Base-by-base conservation (phyloP, 2,113 vertebrate genomes). In the Rhodinocichla rosea region DNA sequence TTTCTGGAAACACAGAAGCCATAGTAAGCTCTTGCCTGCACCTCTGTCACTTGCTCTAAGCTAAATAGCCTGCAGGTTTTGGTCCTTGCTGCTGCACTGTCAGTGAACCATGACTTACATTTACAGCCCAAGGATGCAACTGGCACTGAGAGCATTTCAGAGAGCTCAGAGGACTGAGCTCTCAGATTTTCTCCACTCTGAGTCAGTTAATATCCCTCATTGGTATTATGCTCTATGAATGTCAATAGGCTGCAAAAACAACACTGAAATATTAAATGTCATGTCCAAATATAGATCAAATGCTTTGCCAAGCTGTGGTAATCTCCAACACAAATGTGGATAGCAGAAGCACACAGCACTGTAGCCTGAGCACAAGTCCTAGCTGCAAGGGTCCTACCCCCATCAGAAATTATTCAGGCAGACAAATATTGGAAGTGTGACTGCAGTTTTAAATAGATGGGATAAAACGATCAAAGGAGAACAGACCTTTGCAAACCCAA, bases 181-280 rank as follows among this genome's bases (percentile, higher is more conserved):
- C 33, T 33, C 19, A 28, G 15, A 42, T 62, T 42, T 74, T 65
- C 35, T 59, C 19, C 57, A 6, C 35, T 78, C 30, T 0, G 4
- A 33, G 27, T 16, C 42, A 44, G 49, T 52, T 87, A 47, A 91
- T 78, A 77, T 70, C 21, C 19, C 52, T 40, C 64, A 50, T 59
- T 20, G 1, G 0, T 24, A 3, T 5, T 76, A 24, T 44, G 15
- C 9, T 63, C 21, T 19, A 1, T 8, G 10, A 27, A 75, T 26
- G 22, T 49, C 0, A 2, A 53, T 1, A 62, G 16, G 59, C 45
- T 71, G 21, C 52, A 64, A 39, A 74, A 73, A 2, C 68, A 23
- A 13, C 13, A 9, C 37, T 35, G 39, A 69, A 87, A 83, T 21
- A 15, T 18, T 64, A 3, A 40, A 62, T 62, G 62, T 67, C 15